Evolutionary conservation across 2,888 invertebrate genomes (phyloP).

Genomic region (Amitus sp.): DNA sequence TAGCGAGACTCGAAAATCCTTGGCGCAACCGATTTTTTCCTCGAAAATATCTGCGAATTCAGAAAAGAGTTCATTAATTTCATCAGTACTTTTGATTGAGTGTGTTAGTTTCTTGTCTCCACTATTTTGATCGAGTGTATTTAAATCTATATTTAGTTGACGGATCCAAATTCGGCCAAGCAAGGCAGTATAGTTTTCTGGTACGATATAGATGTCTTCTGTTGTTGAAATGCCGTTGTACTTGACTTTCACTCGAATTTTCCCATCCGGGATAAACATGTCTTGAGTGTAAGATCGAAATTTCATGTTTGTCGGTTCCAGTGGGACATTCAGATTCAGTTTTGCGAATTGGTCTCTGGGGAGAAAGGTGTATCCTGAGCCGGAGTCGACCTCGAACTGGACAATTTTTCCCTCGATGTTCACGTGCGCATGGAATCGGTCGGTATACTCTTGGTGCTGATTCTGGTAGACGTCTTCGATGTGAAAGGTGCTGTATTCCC

Average conservation of each 20-base stretch:
- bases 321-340: slow-evolving; percentile 6
- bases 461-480: slow-evolving; percentile 17
- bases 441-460: too few relatives aligned
- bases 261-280: slow-evolving; percentile 20
- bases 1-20: slow-evolving; percentile 6
- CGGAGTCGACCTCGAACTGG: slow-evolving; percentile 21
- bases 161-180: slow-evolving; percentile 17
- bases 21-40: slow-evolving; percentile 16
- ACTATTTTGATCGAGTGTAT: slow-evolving; percentile 3
- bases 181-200: slow-evolving; percentile 13
- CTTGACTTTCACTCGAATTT: slow-evolving; percentile 7
- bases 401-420: slow-evolving; percentile 11
- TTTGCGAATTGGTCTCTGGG: slow-evolving; percentile 7
- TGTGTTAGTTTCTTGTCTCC: not conserved
- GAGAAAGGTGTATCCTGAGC: slow-evolving; percentile 17
- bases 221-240: slow-evolving; percentile 7
- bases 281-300: slow-evolving; percentile 20
- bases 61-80: slow-evolving; percentile 12
- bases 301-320: slow-evolving; percentile 2
- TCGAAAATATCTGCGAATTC: slow-evolving; percentile 14
- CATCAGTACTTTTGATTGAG: not conserved
- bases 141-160: slow-evolving; percentile 7
- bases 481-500: slow-evolving; percentile 5
- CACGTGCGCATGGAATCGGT: slow-evolving; percentile 7
- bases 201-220: slow-evolving; percentile 15